Conservation (phyloP, 2,113 vertebrate species). For the Apistogramma diplotaenia region DNA sequence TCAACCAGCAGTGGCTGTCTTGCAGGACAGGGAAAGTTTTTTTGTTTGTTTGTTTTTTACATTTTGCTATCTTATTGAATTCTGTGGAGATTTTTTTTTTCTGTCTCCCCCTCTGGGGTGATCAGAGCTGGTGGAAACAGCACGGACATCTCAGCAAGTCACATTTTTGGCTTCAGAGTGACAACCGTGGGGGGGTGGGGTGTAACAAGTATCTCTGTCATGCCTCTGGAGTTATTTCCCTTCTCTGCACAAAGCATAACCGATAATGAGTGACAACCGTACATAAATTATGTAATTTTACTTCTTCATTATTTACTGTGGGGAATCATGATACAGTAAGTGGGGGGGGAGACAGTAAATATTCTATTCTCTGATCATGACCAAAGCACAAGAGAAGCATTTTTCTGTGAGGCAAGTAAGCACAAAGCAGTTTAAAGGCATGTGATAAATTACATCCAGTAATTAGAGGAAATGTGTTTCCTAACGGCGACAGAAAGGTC, state of each 20-base stretch:
- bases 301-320: neutral
- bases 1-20: slow-evolving; percentile 1
- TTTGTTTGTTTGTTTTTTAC: slow-evolving; percentile 3
- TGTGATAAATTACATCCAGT: slow-evolving; percentile 29
- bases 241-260: neutral
- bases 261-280: neutral
- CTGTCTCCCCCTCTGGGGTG: neutral
- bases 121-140: slow-evolving; percentile 6
- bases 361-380: neutral
- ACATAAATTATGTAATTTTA: neutral
- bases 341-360: neutral
- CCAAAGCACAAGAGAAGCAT: too few species aligned
- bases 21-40: neutral
- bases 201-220: neutral
- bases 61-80: slow-evolving; percentile 40
- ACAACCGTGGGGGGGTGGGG: slow-evolving; percentile 1
- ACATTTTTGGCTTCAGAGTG: neutral
- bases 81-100: neutral
- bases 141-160: neutral
- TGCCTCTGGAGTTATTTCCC: neutral
- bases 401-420: neutral
- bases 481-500: slow-evolving; percentile 9
- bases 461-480: slow-evolving; percentile 34
- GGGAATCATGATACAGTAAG: neutral
- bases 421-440: neutral